Conservation (phyloP, 2,797 vertebrate genomes). For the Mionectes olivaceus region DNA sequence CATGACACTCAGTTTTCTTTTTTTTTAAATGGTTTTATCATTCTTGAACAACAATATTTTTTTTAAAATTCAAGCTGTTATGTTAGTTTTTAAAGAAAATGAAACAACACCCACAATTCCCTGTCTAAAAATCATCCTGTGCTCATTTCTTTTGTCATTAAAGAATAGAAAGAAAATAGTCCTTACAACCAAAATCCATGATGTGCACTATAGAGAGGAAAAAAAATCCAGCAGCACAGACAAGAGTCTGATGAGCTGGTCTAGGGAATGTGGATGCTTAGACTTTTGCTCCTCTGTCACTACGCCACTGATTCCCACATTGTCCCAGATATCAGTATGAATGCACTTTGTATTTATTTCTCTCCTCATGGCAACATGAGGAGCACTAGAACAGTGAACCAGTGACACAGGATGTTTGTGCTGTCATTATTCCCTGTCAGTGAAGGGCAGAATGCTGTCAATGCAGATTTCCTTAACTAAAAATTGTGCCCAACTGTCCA, state of each 20-base stretch:
- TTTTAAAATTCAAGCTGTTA: background rate
- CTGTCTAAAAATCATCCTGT: background rate
- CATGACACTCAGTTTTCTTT: background rate
- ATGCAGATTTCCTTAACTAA: background rate
- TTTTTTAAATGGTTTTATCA: background rate
- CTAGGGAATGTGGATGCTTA: background rate
- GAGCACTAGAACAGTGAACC: background rate
- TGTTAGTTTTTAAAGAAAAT: background rate
- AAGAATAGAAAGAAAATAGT: background rate
- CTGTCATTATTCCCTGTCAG: background rate
- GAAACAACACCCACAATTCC: background rate
- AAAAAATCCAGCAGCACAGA: background rate
- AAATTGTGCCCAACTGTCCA: background rate
- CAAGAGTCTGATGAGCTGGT: background rate
- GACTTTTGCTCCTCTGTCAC: background rate
- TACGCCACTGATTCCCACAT: background rate
- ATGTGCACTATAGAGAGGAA: background rate
- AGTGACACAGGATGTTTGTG: background rate
- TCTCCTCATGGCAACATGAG: background rate
- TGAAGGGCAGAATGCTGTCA: background rate
- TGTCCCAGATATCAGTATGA: background rate
- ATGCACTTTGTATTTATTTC: background rate
- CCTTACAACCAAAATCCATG: background rate
- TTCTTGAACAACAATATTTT: background rate
- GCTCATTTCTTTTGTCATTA: background rate